phyloP scores from a whole-genome alignment of 2,113 vertebrate species.

The Sardina pilchardus region DNA sequence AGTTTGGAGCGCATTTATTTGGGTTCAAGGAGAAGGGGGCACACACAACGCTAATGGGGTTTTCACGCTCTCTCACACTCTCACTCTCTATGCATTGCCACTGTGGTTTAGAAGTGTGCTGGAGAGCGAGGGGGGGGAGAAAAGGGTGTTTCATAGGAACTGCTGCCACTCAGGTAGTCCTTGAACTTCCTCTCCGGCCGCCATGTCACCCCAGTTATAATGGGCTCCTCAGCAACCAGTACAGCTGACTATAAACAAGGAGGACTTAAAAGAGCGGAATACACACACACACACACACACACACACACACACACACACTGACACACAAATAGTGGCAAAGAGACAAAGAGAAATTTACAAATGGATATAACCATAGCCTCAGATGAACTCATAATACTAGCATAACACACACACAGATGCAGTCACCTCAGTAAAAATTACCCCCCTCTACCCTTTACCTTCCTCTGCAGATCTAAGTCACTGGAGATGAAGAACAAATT shows the following conservation, averaged over 20 bases:
- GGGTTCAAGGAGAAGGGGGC: not conserved
- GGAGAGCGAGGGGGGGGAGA: not conserved
- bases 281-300: not conserved
- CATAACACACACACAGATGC: not conserved
- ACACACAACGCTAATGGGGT: not conserved
- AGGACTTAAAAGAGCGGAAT: not conserved
- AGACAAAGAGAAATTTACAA: not conserved
- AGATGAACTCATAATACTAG: not conserved
- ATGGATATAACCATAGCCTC: not conserved
- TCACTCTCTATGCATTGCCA: not conserved
- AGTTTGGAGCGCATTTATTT: no score
- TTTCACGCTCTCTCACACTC: not conserved
- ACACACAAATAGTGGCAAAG: not conserved
- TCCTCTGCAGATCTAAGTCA: not conserved
- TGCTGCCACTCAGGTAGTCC: slow-evolving; percentile 3
- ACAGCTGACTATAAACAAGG: not conserved
- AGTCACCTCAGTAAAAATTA: not conserved
- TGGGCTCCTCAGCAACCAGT: not conserved
- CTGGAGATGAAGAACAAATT: not conserved
- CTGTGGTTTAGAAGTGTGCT: not conserved
- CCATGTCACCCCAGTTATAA: not conserved
- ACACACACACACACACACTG: not conserved
- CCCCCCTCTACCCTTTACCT: not conserved
- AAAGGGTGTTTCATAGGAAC: not conserved
- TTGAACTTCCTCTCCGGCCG: not conserved